Percentiles rank a stretch among this genome's conserved stretches.
These are phyloP conservation scores for Trissonchulus latispiculum DNA, from an alignment of 2,888 invertebrate species.

Conservation along the genomic window DNA sequence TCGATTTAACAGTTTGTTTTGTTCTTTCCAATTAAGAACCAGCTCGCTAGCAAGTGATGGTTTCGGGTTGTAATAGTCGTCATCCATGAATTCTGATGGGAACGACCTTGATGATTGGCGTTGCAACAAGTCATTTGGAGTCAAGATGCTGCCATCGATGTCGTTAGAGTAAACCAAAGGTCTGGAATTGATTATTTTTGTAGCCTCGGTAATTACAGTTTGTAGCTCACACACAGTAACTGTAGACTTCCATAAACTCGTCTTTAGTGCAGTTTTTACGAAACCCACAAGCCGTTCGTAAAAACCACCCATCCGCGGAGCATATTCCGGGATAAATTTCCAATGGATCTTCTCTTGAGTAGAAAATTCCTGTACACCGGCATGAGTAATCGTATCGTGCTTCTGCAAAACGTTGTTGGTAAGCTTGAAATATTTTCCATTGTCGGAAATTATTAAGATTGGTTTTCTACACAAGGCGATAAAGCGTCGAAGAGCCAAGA, in stretches of 20 bases:
- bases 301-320: slow-evolving; percentile 16
- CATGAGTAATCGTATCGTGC: neutral
- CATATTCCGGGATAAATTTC: slow-evolving; percentile 13
- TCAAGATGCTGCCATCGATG: neutral
- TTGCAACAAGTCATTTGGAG: neutral
- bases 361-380: neutral
- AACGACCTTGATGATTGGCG: neutral
- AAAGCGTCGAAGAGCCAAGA: slow-evolving; percentile 10
- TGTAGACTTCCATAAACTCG: neutral
- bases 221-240: slow-evolving; percentile 9
- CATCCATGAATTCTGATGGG: neutral
- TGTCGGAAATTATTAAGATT: slow-evolving; percentile 9
- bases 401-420: neutral
- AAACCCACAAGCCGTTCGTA: slow-evolving; percentile 11
- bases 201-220: slow-evolving; percentile 3
- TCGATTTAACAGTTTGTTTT: neutral
- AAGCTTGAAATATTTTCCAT: slow-evolving; percentile 2
- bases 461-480: slow-evolving; percentile 10
- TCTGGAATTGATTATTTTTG: slow-evolving; percentile 5
- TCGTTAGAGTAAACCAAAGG: neutral
- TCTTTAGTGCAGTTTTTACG: slow-evolving; percentile 13
- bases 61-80: neutral
- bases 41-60: neutral
- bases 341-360: neutral
- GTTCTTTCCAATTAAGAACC: neutral